Percentiles rank a stretch among this genome's conserved stretches.
Conservation (phyloP, 1,140 invertebrate species). For the Drosophila parvula region DNA sequence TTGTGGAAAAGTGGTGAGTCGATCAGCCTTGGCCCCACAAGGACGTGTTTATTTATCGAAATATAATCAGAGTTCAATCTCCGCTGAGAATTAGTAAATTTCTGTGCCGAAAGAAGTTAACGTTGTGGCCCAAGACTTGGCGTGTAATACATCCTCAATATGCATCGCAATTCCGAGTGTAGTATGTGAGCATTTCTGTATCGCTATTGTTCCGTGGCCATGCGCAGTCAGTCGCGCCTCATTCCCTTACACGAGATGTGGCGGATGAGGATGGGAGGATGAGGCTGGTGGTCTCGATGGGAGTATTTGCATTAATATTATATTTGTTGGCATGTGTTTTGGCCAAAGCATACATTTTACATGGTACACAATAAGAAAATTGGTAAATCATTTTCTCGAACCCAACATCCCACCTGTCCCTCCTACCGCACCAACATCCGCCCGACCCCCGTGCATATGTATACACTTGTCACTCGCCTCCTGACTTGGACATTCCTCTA, state of each 20-base stretch:
- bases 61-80: constrained; percentile 11
- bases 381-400: constrained; percentile 4
- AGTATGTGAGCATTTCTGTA: constrained; percentile 62
- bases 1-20: constrained; percentile 28
- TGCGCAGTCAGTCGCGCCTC: constrained; percentile 65
- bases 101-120: constrained; percentile 1
- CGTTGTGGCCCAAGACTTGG: constrained; percentile 11
- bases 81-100: background rate
- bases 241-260: constrained; percentile 19
- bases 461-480: constrained; percentile 16
- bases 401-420: background rate
- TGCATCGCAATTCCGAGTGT: constrained; percentile 36
- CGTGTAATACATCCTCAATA: constrained; percentile 20
- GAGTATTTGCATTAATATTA: constrained; percentile 44
- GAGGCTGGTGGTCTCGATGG: constrained; percentile 8
- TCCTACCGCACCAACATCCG: background rate
- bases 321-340: constrained; percentile 25
- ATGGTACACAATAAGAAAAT: constrained; percentile 4
- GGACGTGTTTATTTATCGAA: constrained; percentile 9
- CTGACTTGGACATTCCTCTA: constrained; percentile 12
- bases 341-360: constrained; percentile 18
- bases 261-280: background rate
- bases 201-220: constrained; percentile 68
- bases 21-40: constrained; percentile 19
- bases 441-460: background rate